Evolutionary conservation across 1,140 invertebrate species (phyloP).

Genomic region (Drosophila subobscura): DNA sequence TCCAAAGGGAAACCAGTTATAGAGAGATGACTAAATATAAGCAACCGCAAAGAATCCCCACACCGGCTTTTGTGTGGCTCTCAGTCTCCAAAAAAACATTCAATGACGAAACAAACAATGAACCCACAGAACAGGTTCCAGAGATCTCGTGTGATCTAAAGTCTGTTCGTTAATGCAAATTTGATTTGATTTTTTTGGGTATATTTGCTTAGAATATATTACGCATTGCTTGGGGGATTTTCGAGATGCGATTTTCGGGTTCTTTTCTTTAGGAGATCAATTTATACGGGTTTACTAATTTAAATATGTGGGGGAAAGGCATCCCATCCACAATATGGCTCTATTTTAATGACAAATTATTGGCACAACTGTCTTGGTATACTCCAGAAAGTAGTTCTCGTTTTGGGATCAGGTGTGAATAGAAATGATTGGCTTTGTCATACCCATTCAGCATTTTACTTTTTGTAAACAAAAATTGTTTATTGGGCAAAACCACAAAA

Average conservation of each 20-base stretch:
- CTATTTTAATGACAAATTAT: too few relatives aligned
- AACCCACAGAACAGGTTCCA: slow-evolving; percentile 25
- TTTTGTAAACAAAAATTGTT: slow-evolving; percentile 43
- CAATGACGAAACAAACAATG: slow-evolving; percentile 38
- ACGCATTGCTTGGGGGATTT: slow-evolving; percentile 22
- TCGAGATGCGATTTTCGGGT: background rate
- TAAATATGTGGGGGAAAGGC: too few relatives aligned
- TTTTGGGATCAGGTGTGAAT: slow-evolving; percentile 24
- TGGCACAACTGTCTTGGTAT: too few relatives aligned
- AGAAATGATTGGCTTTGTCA: background rate
- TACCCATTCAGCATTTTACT: slow-evolving; percentile 1
- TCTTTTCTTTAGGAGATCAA: too few relatives aligned
- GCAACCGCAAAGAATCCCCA: slow-evolving; percentile 10
- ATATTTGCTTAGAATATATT: slow-evolving; percentile 21
- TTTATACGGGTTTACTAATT: too few relatives aligned
- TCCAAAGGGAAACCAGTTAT: slow-evolving; percentile 35
- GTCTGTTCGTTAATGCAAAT: slow-evolving; percentile 27
- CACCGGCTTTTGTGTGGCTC: slow-evolving; percentile 14
- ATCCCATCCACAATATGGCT: too few relatives aligned
- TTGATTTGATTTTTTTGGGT: background rate
- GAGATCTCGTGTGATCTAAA: slow-evolving; percentile 26
- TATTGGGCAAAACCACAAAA: slow-evolving; percentile 27
- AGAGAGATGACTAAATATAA: slow-evolving; percentile 35
- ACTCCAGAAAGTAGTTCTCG: too few relatives aligned
- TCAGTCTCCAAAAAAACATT: slow-evolving; percentile 16